These are phyloP conservation scores for Spodoptera frugiperda DNA, from an alignment of 1,140 invertebrate species.

Conservation along the genomic window DNA sequence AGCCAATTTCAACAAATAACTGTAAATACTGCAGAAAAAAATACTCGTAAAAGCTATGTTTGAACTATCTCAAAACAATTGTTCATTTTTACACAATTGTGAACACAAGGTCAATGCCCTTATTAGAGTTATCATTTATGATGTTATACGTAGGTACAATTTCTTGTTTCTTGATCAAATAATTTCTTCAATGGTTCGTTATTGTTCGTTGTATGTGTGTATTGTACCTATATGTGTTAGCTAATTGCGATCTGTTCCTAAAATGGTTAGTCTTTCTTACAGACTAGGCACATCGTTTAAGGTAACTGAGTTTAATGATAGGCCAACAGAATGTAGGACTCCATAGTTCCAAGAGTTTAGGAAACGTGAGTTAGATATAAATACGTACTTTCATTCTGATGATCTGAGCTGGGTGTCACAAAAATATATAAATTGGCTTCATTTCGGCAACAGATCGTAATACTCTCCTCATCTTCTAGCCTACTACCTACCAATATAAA, in stretches of 20 bases:
- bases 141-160: background rate
- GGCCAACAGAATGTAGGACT: constrained; percentile 19
- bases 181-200: constrained; percentile 50
- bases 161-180: background rate
- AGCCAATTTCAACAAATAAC: too few species aligned
- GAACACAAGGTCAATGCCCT: too few species aligned
- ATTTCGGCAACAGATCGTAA: constrained; percentile 86
- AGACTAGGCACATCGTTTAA: constrained; percentile 56
- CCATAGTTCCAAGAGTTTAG: constrained; percentile 34
- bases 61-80: too few species aligned
- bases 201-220: constrained; percentile 52
- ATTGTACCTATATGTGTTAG: constrained; percentile 55
- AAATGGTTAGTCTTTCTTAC: constrained; percentile 76
- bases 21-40: too few species aligned
- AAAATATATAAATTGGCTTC: constrained; percentile 77
- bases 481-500: constrained; percentile 62
- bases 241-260: constrained; percentile 85
- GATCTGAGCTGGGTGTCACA: constrained; percentile 85
- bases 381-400: constrained; percentile 60
- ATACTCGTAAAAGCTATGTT: too few species aligned
- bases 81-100: too few species aligned
- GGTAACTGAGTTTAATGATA: constrained; percentile 33
- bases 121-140: too few species aligned
- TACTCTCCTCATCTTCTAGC: constrained; percentile 56
- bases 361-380: constrained; percentile 63